Conservation (phyloP, 2,113 vertebrate species). For the Muscicapa adusta region DNA sequence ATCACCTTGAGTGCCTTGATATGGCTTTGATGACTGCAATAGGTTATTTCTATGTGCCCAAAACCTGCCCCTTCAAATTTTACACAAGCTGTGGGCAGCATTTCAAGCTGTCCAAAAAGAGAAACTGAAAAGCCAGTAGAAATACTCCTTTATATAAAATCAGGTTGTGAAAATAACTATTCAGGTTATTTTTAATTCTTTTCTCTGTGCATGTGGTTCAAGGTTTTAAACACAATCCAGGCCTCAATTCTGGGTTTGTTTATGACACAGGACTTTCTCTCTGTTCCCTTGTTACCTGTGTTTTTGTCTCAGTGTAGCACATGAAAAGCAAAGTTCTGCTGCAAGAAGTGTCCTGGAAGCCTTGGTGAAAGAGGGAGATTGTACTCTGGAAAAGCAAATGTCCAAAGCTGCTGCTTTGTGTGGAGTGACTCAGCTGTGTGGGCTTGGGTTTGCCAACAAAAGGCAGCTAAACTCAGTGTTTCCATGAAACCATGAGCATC, state of each 20-base stretch:
- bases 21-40: not conserved
- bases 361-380: not conserved
- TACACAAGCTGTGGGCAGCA: not conserved
- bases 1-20: accelerated
- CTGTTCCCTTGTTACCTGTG: not conserved
- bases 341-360: not conserved
- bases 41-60: not conserved
- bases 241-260: not conserved
- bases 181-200: not conserved
- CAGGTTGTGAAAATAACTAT: not conserved
- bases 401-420: not conserved
- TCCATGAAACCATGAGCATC: not conserved
- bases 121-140: not conserved
- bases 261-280: not conserved
- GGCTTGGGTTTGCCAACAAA: not conserved
- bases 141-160: not conserved
- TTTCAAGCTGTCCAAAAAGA: not conserved
- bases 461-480: not conserved
- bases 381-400: not conserved
- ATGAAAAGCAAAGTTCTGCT: not conserved
- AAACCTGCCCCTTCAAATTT: not conserved
- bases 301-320: not conserved
- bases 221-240: not conserved
- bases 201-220: not conserved
- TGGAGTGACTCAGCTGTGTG: not conserved